phyloP scores from a whole-genome alignment of 64 coral and sea anemone genomes.

The Montipora sp. region DNA sequence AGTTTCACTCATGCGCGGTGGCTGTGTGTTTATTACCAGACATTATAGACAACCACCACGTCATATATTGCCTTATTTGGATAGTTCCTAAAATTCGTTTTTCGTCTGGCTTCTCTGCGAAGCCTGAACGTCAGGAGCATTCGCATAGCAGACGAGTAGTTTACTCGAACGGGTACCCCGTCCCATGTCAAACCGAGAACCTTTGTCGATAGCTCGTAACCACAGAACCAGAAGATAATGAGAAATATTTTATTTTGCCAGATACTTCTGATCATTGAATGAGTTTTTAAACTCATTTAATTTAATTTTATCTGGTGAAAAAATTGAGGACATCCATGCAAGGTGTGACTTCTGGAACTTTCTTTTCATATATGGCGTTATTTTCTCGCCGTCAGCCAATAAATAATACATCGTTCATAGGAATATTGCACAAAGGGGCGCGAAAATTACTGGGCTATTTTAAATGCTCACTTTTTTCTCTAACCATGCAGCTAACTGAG shows the following conservation, averaged over 20 bases:
- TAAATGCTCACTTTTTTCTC: too few relatives aligned
- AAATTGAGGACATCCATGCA: too few relatives aligned
- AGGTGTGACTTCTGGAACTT: too few relatives aligned
- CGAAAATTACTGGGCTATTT: too few relatives aligned
- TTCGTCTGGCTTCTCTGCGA: neutral
- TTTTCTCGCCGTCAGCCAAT: too few relatives aligned
- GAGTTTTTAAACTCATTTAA: too few relatives aligned
- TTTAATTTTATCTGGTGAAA: too few relatives aligned
- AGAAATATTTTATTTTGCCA: neutral
- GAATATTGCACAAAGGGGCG: too few relatives aligned
- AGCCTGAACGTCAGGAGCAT: neutral
- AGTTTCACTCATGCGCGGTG: slow-evolving; percentile 5
- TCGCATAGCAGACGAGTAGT: neutral
- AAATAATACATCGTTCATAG: too few relatives aligned
- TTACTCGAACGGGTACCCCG: neutral
- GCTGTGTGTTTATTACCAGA: neutral
- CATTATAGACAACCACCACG: neutral
- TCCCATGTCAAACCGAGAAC: neutral
- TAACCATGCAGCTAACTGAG: too few relatives aligned
- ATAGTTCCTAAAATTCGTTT: neutral
- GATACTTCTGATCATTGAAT: too few relatives aligned
- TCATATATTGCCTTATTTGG: neutral
- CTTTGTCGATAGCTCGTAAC: neutral
- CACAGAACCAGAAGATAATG: neutral
- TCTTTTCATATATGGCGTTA: too few relatives aligned